phyloP scores from a whole-genome alignment of 2,113 vertebrate genomes.

The Lonchura striata region DNA sequence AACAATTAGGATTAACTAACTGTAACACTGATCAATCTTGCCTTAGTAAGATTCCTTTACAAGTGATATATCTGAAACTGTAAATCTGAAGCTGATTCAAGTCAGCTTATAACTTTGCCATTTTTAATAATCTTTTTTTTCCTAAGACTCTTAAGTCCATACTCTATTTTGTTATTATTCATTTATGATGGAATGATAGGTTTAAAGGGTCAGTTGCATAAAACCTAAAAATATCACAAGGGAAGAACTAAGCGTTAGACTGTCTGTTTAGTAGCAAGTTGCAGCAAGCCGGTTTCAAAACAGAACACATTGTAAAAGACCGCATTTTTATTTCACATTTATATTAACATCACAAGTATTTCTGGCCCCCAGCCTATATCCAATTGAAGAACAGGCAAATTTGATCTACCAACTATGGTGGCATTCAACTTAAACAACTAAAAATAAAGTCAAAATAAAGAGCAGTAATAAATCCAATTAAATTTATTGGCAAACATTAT shows the following conservation, averaged over 20 bases:
- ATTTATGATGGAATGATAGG: neutral
- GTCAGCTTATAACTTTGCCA: neutral
- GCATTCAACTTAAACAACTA: neutral
- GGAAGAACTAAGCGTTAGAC: neutral
- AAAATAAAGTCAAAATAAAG: neutral
- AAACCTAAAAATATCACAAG: neutral
- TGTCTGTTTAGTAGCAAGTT: neutral
- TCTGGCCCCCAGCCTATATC: neutral
- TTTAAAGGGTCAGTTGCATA: neutral
- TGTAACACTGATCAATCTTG: neutral
- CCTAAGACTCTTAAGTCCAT: neutral
- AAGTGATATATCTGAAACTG: neutral
- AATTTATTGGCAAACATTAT: neutral
- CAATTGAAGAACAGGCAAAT: neutral
- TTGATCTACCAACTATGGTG: neutral
- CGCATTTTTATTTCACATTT: neutral
- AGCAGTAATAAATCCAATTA: neutral
- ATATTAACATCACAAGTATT: neutral
- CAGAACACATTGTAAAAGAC: neutral
- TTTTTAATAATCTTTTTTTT: neutral
- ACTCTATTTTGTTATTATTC: neutral
- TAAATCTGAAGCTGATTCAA: neutral
- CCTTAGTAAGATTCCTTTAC: neutral
- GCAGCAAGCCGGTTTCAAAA: neutral
- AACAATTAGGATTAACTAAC: neutral